These are phyloP conservation scores for Bradypus variegatus DNA, from an alignment of 2,797 vertebrate species.

Conservation along the genomic window DNA sequence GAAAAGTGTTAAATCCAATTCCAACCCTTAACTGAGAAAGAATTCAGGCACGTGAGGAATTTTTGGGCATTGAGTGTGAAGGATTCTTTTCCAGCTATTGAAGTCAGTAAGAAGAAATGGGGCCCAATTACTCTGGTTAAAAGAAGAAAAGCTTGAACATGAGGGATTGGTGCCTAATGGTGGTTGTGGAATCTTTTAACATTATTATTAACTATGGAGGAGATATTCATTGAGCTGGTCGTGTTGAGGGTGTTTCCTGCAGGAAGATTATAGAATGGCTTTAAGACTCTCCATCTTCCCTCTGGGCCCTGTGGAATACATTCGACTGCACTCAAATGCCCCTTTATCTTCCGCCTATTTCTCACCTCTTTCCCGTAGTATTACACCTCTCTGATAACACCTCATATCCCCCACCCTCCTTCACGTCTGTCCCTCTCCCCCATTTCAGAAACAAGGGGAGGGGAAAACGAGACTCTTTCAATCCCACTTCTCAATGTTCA, in stretches of 20 bases:
- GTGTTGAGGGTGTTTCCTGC: not conserved
- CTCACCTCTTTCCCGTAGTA: not conserved
- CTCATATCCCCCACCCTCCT: not conserved
- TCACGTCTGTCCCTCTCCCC: not conserved
- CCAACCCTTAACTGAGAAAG: not conserved
- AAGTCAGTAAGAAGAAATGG: not conserved
- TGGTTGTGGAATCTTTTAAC: no score
- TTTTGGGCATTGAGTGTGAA: not conserved
- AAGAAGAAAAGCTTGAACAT: not conserved
- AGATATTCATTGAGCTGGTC: fast-evolving
- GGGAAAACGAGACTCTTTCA: not conserved
- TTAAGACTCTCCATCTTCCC: not conserved
- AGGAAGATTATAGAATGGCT: not conserved
- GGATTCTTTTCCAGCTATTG: not conserved
- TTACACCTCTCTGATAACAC: not conserved
- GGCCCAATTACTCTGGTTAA: not conserved
- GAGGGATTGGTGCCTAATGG: not conserved
- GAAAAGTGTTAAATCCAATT: conserved; percentile 14
- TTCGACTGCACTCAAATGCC: not conserved
- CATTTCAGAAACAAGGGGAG: not conserved
- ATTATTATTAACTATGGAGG: not conserved
- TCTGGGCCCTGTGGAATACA: not conserved
- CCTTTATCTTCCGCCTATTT: not conserved
- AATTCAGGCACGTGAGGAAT: not conserved
- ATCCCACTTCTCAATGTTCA: not conserved